Base-by-base conservation (phyloP, 1,140 invertebrate genomes). In the Pogonus chalceus region DNA sequence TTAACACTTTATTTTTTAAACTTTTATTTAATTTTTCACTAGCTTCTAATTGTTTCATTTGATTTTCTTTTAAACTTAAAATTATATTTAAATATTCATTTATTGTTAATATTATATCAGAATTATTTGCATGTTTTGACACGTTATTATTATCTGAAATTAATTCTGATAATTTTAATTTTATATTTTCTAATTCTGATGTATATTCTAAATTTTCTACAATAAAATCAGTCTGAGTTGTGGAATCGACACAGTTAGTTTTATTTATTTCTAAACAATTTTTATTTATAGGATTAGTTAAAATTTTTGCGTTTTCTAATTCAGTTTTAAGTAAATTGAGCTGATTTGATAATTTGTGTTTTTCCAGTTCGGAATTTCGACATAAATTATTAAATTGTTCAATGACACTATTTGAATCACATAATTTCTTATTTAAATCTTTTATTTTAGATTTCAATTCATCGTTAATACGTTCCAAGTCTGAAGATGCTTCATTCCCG, bases 351-450 rank as follows among this genome's bases (percentile, higher is more conserved):
- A 43, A 49, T 20, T 49, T 23, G 24, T 49, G 14, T 20, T 57
- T 57, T 49, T 57, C 56, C 26, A 54, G 18, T 50, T 57, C 56
- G 10, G 43, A 53, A 16, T 26, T 47, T 35, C 52, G 43, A 20
- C 51, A 57, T 10, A 57, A 24, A 2, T 18, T 35, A 43, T 57
- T 53, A 35, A 53, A 57, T 35, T 57, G 51, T 1, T 57, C 52
- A 23, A 49, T 54, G 1, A 39, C 35, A 24, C 22, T 16, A 18
- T 54, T 43, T 4, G 37, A 7, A 18, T 43, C 37, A 7, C 7
- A 9, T 43, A 43, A 43, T 16, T 43, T 43, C 18, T 43, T 43
- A 9, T 9, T 9, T 16, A 43, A 43, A 43, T 43, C 37, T 4
- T 43, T 18, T 9, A 43, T 43, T 43, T 43, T 43, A 43, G 9